A percentile compares a stretch with the other conserved stretches of the same genome.
These are phyloP conservation scores for Brachionus rubens DNA, from an alignment of 1,140 invertebrate species.

Conservation along the genomic window DNA sequence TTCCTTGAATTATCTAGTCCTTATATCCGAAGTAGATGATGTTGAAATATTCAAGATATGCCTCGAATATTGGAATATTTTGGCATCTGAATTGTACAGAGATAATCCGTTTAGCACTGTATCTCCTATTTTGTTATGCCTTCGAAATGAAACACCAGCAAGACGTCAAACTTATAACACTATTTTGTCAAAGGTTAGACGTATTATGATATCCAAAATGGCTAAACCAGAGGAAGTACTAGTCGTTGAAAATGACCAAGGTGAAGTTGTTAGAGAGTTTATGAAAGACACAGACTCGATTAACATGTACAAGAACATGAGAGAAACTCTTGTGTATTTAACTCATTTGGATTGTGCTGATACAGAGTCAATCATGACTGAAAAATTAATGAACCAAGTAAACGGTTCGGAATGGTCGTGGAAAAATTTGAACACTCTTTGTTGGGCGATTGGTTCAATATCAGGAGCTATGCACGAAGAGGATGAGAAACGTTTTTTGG, in stretches of 20 bases:
- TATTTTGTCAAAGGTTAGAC: conserved; percentile 68
- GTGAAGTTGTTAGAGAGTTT: conserved; percentile 97
- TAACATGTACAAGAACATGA: conserved; percentile 99
- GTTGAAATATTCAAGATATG: conserved; percentile 99
- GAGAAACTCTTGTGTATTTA: conserved; percentile 70
- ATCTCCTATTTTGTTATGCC: conserved; percentile 49
- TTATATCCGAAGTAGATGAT: conserved; percentile 98
- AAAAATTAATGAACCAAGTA: conserved; percentile 97
- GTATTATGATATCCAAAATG: conserved; percentile 99
- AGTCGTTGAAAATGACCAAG: conserved; percentile 99
- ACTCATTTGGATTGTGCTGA: conserved; percentile 92
- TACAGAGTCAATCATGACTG: conserved; percentile 97
- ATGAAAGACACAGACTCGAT: conserved; percentile 99
- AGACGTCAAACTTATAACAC: conserved; percentile 24
- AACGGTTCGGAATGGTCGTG: conserved; percentile 99
- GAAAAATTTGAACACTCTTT: conserved; percentile 97
- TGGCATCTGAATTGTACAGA: conserved; percentile 74
- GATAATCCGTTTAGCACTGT: conserved; percentile 50
- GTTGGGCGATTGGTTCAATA: conserved; percentile 99
- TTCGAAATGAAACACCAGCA: conserved; percentile 10
- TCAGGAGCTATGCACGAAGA: conserved; percentile 98
- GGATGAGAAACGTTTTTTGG: conserved; percentile 97
- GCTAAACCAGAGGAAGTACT: conserved; percentile 99
- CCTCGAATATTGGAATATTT: conserved; percentile 94
- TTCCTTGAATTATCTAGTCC: conserved; percentile 85